Base-by-base conservation (phyloP, 2,888 invertebrate species). In the Ormyrus thymus region DNA sequence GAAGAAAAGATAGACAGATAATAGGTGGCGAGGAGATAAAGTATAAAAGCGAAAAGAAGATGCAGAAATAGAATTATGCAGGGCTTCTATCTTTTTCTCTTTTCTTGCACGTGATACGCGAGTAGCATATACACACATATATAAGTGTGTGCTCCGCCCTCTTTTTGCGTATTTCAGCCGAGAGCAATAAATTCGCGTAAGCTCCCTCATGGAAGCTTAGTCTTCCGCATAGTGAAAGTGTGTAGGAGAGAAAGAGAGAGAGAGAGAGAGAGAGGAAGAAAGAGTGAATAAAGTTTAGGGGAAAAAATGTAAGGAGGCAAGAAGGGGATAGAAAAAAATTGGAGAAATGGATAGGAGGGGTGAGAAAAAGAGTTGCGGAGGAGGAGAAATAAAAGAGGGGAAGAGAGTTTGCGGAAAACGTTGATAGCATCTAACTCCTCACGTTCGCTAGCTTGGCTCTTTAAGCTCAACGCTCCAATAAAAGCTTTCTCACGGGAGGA, bases 131-230 rank as follows among this genome's bases (percentile, higher is more conserved):
- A 51, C 29, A 61, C 48, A 71, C 9, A 72, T 55, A 66, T 13
- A 7, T 72, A 59, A 51, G 71, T 58, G 62, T n/a, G 50, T 55
- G 13, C 50, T 56, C 65, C 59, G 55, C 74, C 74, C 65, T 29
- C 79, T 61, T 81, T 81, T 81, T 78, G 81, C 82, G 82, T 81
- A 83, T 81, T 82, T 83, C 79, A 82, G 79, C 71, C 68, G 79
- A 73, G 65, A 64, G 81, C 81, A 79, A 83, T 83, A 83, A 83
- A 83, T 83, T 82, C 82, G 73, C 80, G 81, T 80, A 76, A 81
- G 82, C 82, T 83, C 81, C 81, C 81, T 76, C 79, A 78, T 76
- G 80, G 76, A 80, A 80, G 80, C 80, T 81, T 81, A 82, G 76
- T 82, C 82, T 82, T 80, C 77, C 74, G 45, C 53, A 75, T 7